These are phyloP conservation scores for Nixonia krombeini DNA, from an alignment of 1,140 invertebrate species.

Conservation along the genomic window DNA sequence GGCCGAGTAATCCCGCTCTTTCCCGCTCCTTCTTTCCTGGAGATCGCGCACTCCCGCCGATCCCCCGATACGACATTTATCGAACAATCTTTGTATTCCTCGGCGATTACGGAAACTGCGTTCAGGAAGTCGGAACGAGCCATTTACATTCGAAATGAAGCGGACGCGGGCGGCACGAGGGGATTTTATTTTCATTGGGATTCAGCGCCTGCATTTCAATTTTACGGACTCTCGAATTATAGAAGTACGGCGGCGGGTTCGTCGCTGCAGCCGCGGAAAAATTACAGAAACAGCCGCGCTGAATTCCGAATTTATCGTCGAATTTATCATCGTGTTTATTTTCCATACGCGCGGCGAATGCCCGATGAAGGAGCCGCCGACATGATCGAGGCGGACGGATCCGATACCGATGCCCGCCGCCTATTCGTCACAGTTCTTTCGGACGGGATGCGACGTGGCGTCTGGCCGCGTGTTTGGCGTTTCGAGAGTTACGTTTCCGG, in stretches of 20 bases:
- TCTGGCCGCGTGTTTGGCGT: too few species aligned
- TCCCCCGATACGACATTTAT: slow-evolving; percentile 41
- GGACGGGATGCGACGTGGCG: too few species aligned
- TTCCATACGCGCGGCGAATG: too few species aligned
- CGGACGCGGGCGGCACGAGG: slow-evolving; percentile 26
- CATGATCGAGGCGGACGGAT: too few species aligned
- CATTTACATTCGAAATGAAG: slow-evolving; percentile 46
- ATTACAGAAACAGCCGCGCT: slow-evolving; percentile 35
- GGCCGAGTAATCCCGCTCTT: slow-evolving; percentile 19
- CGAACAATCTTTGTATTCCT: slow-evolving; percentile 45
- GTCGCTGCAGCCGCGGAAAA: too few species aligned
- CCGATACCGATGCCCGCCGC: too few species aligned
- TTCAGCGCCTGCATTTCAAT: slow-evolving; percentile 53
- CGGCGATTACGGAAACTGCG: slow-evolving; percentile 38
- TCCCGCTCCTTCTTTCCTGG: slow-evolving; percentile 8
- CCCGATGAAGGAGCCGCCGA: not conserved
- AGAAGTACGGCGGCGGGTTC: slow-evolving; percentile 25
- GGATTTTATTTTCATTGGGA: slow-evolving; percentile 57
- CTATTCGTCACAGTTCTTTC: too few species aligned
- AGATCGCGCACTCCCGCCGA: slow-evolving; percentile 28
- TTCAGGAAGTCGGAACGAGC: slow-evolving; percentile 18
- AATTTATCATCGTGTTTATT: slow-evolving; percentile 24
- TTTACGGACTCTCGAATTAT: slow-evolving; percentile 47
- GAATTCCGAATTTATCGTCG: slow-evolving; percentile 32
- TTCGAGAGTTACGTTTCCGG: too few species aligned